Base-by-base conservation (phyloP, 2,113 vertebrate species). In the Macrotus californicus region DNA sequence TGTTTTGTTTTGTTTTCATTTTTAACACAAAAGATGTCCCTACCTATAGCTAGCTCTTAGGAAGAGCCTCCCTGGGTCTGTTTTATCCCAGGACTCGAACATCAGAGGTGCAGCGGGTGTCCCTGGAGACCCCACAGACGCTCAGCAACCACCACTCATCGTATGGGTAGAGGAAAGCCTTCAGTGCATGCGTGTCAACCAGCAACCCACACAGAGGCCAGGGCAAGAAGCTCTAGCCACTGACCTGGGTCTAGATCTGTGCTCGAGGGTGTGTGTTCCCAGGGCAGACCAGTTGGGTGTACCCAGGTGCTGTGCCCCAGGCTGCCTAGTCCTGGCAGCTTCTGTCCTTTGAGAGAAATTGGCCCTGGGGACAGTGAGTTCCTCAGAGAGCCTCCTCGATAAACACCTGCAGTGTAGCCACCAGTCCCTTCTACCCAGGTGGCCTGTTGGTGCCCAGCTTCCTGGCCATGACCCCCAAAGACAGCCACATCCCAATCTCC, bases 221-320 rank as follows among this genome's bases (percentile, higher is more conserved):
- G 54, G 34, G 54, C 75, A 50, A 41, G 48, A 41, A 21, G 24
- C 70, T 26, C 26, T 52, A 29, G 19, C n/a, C 15, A 3, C 0
- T 1, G 8, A 29, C 52, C 88, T 24, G 15, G 82, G 73, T 75
- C 52, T 14, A 29, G 81, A 24, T 8, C 26, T 0, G 0, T n/a
- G 41, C 87, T 56, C 14, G 3, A 16, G 9, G 10, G 9, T 3
- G 2, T 14, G 1, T n/a, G 34, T n/a, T 19, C 48, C 29, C 13
- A 0, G 15, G 31, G 10, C 16, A 34, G 59, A 24, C 59, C 0
- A n/a, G 0, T 6, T 19, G 21, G n/a, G 41, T 15, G 24, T 12
- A 36, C 4, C 36, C 80, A 22, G 41, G 66, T 12, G 16, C 16
- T 24, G 29, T 21, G 19, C 3, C 10, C n/a, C 31, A 1, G 4